phyloP scores from a whole-genome alignment of 1,140 invertebrate species.

The Aethina tumida region DNA sequence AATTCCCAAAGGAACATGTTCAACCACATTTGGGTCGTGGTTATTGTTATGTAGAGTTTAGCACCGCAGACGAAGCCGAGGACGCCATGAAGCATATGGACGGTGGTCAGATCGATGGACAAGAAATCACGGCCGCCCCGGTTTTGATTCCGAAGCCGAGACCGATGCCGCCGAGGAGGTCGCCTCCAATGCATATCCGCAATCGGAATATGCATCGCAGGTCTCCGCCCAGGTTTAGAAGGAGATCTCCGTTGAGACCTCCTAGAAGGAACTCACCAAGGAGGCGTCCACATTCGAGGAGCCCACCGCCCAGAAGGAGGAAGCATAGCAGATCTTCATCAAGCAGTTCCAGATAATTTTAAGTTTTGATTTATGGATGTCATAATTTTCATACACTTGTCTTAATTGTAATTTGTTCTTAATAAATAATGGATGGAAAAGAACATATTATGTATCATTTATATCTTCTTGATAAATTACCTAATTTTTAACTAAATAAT shows the following conservation, averaged over 20 bases:
- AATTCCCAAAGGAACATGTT: conserved; percentile 78
- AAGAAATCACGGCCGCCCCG: conserved; percentile 89
- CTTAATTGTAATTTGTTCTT: too few species aligned
- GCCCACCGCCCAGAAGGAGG: conserved; percentile 53
- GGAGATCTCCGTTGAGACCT: conserved; percentile 36
- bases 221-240: conserved; percentile 28
- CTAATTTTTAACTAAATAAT: too few species aligned
- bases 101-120: conserved; percentile 86
- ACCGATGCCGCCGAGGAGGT: conserved; percentile 51
- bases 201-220: conserved; percentile 45
- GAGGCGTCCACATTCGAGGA: conserved; percentile 47
- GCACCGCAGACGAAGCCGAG: conserved; percentile 88
- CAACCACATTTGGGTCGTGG: conserved; percentile 79
- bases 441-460: too few species aligned
- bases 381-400: too few species aligned
- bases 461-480: too few species aligned
- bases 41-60: conserved; percentile 92
- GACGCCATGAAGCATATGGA: conserved; percentile 99
- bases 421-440: too few species aligned
- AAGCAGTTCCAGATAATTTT: conserved; percentile 64
- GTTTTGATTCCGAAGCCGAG: conserved; percentile 70
- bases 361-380: too few species aligned
- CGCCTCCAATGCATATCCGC: conserved; percentile 49
- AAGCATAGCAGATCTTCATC: conserved; percentile 72
- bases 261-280: conserved; percentile 44